phyloP scores from a whole-genome alignment of 2,797 vertebrate species.

The Paguma larvata region DNA sequence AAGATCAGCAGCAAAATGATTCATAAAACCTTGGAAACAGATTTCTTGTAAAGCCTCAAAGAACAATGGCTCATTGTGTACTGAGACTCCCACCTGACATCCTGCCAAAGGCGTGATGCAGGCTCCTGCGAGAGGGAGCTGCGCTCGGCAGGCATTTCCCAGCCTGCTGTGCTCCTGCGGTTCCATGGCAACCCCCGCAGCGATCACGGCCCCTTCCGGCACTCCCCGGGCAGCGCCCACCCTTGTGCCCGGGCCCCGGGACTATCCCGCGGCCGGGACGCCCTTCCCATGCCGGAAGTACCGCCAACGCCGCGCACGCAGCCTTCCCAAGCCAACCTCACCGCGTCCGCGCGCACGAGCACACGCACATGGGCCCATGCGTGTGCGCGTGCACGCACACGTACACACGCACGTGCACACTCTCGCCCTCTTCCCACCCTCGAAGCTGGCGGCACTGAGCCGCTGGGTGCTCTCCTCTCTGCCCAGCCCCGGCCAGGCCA shows the following conservation, averaged over 20 bases:
- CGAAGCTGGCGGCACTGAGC: not conserved
- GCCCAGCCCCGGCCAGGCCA: not conserved
- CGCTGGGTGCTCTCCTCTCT: not conserved
- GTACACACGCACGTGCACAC: too few relatives aligned
- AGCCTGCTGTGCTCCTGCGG: conserved; percentile 80
- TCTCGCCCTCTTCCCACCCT: not conserved
- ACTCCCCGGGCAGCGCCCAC: not conserved
- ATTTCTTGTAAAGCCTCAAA: conserved; percentile 80
- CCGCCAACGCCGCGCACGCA: not conserved
- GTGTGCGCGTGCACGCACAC: rapidly evolving
- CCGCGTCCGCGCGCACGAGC: too few relatives aligned
- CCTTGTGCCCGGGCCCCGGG: not conserved
- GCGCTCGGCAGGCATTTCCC: conserved; percentile 82
- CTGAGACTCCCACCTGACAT: conserved; percentile 82
- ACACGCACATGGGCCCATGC: rapidly evolving
- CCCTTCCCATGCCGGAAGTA: not conserved
- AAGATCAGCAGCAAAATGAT: conserved; percentile 81
- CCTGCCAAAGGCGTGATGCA: conserved; percentile 82
- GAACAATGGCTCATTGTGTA: conserved; percentile 83
- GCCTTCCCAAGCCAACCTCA: not conserved
- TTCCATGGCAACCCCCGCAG: conserved; percentile 74
- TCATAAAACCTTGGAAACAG: conserved; percentile 85
- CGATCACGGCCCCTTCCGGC: not conserved
- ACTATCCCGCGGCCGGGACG: not conserved
- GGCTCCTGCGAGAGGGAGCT: conserved; percentile 80